These are phyloP conservation scores for Nothoprocta pentlandii DNA, from an alignment of 2,113 vertebrate genomes.

Conservation along the genomic window DNA sequence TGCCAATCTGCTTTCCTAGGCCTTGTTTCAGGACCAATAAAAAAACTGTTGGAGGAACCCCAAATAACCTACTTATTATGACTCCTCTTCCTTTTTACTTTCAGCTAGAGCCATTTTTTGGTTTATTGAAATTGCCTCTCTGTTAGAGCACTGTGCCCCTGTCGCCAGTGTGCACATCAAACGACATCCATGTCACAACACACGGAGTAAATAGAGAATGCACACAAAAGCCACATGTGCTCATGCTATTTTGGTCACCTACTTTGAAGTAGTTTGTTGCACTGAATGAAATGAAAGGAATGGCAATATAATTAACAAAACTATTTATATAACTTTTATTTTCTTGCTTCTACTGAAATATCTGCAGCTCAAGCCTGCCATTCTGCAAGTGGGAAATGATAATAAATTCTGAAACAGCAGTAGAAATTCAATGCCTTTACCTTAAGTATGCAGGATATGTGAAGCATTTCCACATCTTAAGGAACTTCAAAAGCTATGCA, in stretches of 20 bases:
- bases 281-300: background rate
- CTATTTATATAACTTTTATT: background rate
- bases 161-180: background rate
- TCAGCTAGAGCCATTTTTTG: background rate
- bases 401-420: background rate
- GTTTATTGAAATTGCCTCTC: background rate
- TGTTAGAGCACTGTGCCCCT: background rate
- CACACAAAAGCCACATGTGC: background rate
- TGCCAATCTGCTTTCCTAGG: background rate
- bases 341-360: background rate
- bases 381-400: background rate
- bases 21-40: background rate
- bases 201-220: background rate
- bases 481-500: slow-evolving; percentile 33
- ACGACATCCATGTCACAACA: background rate
- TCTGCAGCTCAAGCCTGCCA: background rate
- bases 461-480: slow-evolving; percentile 46
- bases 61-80: background rate
- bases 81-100: background rate
- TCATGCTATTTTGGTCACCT: background rate
- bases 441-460: background rate
- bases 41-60: background rate
- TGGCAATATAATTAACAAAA: fast-evolving
- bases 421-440: background rate
- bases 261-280: background rate